Evolutionary conservation across 2,797 vertebrate species (phyloP), one percentile per base, ranked within the genome.

Genomic region (Pangasius macronema): DNA sequence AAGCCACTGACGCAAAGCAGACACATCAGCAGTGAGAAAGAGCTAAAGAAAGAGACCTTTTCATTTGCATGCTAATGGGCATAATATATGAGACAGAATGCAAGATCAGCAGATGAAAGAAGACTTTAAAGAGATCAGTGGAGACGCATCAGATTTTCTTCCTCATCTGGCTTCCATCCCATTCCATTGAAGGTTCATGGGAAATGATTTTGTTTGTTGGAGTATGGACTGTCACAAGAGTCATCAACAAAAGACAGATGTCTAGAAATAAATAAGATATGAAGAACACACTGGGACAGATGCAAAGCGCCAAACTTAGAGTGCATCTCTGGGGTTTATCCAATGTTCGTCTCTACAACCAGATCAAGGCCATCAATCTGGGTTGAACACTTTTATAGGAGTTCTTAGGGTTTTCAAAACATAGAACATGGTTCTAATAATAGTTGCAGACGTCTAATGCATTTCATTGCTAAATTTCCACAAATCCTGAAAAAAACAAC

Each of bases 11-110:
- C 18, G 42, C 42, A 87, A 59, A 85, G 51, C 70, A 61, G 39
- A 73, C 11, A 86, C 10, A 8, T 22, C 70, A 76, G 22, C 33
- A 68, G 30, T 76, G 55, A 84, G 24, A 57, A 46, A 51, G 79
- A 6, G 57, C 1, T 33, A 30, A 59, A 63, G 42, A 63, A 63
- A 33, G 30, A 33, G 73, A 67, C 6, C 42, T 30, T 39, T 83
- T 84, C n/a, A 84, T 87, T 87, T 67, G 55, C 73, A 87, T 84
- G 30, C 39, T 87, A 87, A 87, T 87, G 68, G 57, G 3, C 39
- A 49, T 70, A 70, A 84, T 84, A 76, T 68, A 87, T 79, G 63
- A 33, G 42, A n/a, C 59, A 75, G 70, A 87, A 84, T 24, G 72
- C 70, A 77, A 72, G 65, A 30, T 39, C n/a, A 49, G 39, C 59